Evolutionary conservation across 2,888 invertebrate genomes (phyloP).

Genomic region (Myopa testacea): DNA sequence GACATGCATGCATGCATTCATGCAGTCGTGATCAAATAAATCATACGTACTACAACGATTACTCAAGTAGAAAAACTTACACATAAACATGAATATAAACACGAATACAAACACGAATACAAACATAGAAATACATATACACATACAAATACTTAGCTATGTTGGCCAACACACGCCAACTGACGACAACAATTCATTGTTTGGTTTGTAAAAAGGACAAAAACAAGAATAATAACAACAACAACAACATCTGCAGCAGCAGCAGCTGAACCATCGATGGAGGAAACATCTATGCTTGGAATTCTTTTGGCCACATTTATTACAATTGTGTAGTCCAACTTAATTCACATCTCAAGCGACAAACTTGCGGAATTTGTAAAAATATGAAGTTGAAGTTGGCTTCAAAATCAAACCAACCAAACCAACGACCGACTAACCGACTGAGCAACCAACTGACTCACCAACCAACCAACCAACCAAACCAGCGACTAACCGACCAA

Average conservation of each 20-base stretch:
- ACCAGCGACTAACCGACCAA: background rate
- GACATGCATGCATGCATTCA: background rate
- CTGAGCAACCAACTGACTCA: background rate
- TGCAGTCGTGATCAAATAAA: constrained; percentile 35
- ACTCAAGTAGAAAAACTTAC: constrained; percentile 8
- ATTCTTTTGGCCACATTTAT: constrained; percentile 21
- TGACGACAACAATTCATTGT: background rate
- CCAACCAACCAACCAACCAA: background rate
- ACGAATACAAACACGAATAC: background rate
- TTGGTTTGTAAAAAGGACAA: background rate
- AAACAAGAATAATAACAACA: background rate
- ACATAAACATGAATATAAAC: background rate
- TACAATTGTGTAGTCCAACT: constrained; percentile 15
- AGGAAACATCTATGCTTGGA: background rate
- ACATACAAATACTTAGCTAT: background rate
- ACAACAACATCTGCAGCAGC: background rate
- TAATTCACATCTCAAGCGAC: constrained; percentile 23
- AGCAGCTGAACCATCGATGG: background rate
- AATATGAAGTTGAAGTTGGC: constrained; percentile 16
- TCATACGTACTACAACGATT: constrained; percentile 29
- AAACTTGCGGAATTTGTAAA: constrained; percentile 26
- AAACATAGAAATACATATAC: background rate
- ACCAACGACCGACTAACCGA: background rate
- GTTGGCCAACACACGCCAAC: background rate
- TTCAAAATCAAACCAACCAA: constrained; percentile 8